These are phyloP conservation scores for Ailurus styani DNA, from an alignment of 2,113 vertebrate species.

Conservation along the genomic window DNA sequence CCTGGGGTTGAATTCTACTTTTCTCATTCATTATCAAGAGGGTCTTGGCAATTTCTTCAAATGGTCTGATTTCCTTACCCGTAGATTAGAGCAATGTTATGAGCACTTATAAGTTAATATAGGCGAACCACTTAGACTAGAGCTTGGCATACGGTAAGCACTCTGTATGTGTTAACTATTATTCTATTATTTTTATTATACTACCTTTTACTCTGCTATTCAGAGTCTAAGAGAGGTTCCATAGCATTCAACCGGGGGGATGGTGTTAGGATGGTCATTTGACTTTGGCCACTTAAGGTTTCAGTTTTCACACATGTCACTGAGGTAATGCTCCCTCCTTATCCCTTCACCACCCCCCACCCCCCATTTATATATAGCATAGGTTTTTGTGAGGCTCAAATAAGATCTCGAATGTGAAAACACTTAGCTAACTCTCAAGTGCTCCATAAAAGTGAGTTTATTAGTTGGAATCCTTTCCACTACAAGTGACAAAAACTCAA, in stretches of 20 bases:
- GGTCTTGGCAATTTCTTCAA: neutral
- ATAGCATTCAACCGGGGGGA: neutral
- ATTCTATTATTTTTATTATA: neutral
- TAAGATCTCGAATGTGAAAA: conserved; percentile 43
- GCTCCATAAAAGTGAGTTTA: conserved; percentile 52
- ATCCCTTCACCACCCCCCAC: neutral
- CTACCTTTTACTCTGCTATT: neutral
- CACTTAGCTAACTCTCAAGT: conserved; percentile 34
- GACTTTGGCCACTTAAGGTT: neutral
- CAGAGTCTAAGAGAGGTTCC: neutral
- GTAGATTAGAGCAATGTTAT: neutral
- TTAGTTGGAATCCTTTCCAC: conserved; percentile 43
- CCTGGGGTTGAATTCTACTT: neutral
- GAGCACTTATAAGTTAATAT: neutral
- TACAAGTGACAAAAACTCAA: conserved; percentile 32
- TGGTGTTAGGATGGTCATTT: neutral
- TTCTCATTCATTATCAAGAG: neutral
- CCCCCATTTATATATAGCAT: neutral
- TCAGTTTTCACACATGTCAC: neutral
- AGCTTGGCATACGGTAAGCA: neutral
- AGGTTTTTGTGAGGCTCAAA: neutral
- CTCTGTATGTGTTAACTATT: neutral
- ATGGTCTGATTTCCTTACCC: neutral
- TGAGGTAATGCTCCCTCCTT: neutral
- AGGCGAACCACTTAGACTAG: neutral